phyloP scores from a whole-genome alignment of 2,113 vertebrate species.

The Gymnorhina tibicen region DNA sequence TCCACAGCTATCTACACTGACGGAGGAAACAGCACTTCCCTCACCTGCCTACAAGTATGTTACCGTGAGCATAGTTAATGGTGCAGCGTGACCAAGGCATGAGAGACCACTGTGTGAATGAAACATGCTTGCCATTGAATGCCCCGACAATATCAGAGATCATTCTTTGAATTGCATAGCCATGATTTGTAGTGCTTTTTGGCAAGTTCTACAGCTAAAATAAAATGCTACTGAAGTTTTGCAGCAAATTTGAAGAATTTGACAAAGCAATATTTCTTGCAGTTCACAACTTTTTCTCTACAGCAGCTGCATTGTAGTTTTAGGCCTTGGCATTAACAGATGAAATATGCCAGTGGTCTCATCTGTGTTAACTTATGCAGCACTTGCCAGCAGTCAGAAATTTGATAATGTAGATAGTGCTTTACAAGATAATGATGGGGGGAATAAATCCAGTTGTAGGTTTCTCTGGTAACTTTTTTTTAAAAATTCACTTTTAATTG shows the following conservation, averaged over 20 bases:
- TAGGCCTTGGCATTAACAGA: neutral
- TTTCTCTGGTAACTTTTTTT: neutral
- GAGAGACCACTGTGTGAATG: neutral
- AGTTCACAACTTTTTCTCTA: neutral
- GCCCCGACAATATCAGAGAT: neutral
- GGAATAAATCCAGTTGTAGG: neutral
- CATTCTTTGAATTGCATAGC: neutral
- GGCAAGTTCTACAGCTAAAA: neutral
- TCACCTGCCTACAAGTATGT: neutral
- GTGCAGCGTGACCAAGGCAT: neutral
- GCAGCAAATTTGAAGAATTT: neutral
- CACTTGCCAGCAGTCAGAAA: neutral
- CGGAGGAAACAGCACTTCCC: neutral
- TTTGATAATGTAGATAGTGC: neutral
- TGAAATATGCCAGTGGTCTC: neutral
- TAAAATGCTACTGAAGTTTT: neutral
- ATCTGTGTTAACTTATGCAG: neutral
- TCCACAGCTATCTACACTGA: neutral
- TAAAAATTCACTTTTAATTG: neutral
- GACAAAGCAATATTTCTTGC: neutral
- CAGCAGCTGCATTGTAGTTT: neutral
- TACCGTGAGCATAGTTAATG: neutral
- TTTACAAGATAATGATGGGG: neutral
- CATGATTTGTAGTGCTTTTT: neutral
- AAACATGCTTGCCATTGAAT: neutral